Percentiles rank a stretch among this genome's conserved stretches.
phyloP scores from a whole-genome alignment of 53 echinoderm and acorn worm genomes.

The Mesocentrotus franciscanus region DNA sequence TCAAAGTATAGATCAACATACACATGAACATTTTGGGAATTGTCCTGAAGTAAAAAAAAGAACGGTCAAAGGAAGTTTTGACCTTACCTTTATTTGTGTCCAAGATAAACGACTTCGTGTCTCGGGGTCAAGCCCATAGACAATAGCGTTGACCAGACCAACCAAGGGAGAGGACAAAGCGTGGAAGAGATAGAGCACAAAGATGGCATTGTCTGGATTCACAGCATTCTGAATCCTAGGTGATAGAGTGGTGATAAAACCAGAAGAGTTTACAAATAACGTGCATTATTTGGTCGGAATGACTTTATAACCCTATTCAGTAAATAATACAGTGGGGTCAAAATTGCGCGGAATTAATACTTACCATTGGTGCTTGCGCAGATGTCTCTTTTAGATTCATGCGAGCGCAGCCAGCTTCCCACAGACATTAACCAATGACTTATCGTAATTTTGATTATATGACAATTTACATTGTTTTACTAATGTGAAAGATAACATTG shows the following conservation, averaged over 20 bases:
- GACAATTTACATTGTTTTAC: too few relatives aligned
- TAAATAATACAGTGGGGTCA: too few relatives aligned
- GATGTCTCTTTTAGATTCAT: too few relatives aligned
- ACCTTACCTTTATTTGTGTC: conserved; percentile 89
- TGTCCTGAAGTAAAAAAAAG: too few relatives aligned
- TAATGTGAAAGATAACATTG: too few relatives aligned
- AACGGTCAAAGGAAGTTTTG: background rate
- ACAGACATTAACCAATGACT: too few relatives aligned
- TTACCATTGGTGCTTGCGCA: too few relatives aligned
- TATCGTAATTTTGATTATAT: too few relatives aligned
- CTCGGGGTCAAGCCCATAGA: conserved; percentile 94
- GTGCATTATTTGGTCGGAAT: background rate
- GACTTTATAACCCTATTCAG: background rate
- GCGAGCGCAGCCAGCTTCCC: too few relatives aligned
- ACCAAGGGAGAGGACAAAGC: conserved; percentile 84
- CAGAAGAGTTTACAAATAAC: background rate
- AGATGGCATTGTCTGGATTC: conserved; percentile 79
- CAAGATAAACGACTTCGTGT: conserved; percentile 89
- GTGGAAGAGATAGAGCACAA: conserved; percentile 86
- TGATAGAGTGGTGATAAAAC: background rate
- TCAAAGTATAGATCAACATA: too few relatives aligned
- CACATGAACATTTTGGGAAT: too few relatives aligned
- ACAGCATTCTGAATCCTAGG: conserved; percentile 94
- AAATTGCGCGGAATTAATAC: too few relatives aligned
- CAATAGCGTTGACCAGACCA: conserved; percentile 90